These are phyloP conservation scores for Clarias macrocephalus DNA, from an alignment of 2,113 vertebrate genomes.

Conservation along the genomic window DNA sequence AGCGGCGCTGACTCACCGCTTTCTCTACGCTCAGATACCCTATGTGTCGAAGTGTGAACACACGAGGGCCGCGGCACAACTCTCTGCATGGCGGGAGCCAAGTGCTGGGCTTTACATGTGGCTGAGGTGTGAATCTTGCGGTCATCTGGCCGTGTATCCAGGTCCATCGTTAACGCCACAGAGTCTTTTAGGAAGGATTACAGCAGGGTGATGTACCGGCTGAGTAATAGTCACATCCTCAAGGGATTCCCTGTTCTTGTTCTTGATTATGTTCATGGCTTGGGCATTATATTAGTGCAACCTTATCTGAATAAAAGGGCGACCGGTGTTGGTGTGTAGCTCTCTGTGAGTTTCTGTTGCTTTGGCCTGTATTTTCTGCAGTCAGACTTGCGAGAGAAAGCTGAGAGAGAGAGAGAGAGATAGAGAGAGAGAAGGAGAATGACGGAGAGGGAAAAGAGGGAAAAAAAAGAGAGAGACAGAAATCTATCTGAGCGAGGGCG, in stretches of 20 bases:
- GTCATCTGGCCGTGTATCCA: slow-evolving; percentile 42
- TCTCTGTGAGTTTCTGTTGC: slow-evolving; percentile 13
- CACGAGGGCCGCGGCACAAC: slow-evolving; percentile 2
- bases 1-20: neutral
- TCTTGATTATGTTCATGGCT: neutral
- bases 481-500: slow-evolving; percentile 73
- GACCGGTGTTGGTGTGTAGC: neutral
- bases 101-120: slow-evolving; percentile 44
- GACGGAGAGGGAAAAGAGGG: neutral
- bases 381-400: slow-evolving; percentile 26
- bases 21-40: slow-evolving; percentile 29
- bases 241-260: neutral
- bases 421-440: slow-evolving; percentile 45
- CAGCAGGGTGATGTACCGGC: neutral
- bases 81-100: slow-evolving; percentile 30
- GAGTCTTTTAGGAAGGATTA: slow-evolving; percentile 45
- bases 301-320: neutral
- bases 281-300: neutral
- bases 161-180: slow-evolving; percentile 42
- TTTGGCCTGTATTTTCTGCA: slow-evolving; percentile 1
- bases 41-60: slow-evolving; percentile 48
- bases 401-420: slow-evolving; percentile 55
- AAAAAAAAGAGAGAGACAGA: slow-evolving; percentile 58
- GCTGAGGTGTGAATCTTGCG: slow-evolving; percentile 51
- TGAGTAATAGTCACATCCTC: neutral